Conservation (phyloP, 2,888 invertebrate genomes). For the Tenthredo livida region DNA sequence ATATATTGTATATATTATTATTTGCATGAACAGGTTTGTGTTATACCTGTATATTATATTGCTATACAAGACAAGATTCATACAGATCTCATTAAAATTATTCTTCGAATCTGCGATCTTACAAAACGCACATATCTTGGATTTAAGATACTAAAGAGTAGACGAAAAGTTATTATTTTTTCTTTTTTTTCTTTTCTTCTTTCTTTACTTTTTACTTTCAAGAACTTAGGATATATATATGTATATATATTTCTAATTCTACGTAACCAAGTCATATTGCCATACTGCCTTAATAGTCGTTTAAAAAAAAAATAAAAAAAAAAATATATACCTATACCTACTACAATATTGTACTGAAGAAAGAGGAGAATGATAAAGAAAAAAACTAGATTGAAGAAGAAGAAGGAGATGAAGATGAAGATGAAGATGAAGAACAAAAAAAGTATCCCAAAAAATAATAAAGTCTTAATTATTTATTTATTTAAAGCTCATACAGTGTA, state of each 20-base stretch:
- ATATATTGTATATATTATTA: not conserved
- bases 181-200: not conserved
- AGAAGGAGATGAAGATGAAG: not conserved
- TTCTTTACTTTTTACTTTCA: conserved; percentile 9
- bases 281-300: conserved; percentile 76
- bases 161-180: not conserved
- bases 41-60: not conserved
- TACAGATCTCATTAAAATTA: conserved; percentile 34
- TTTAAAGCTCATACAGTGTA: conserved; percentile 13
- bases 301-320: conserved; percentile 59
- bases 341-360: conserved; percentile 47
- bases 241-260: conserved; percentile 41
- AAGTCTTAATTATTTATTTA: conserved; percentile 30
- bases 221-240: not conserved
- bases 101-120: conserved; percentile 28
- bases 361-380: not conserved
- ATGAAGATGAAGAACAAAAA: not conserved
- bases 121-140: conserved; percentile 42
- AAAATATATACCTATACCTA: conserved; percentile 56
- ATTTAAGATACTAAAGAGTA: conserved; percentile 20
- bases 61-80: not conserved
- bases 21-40: not conserved
- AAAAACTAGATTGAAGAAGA: not conserved
- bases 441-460: conserved; percentile 7
- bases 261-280: conserved; percentile 72